Conservation (phyloP, 1,140 invertebrate species). For the Drosophila prosaltans region DNA sequence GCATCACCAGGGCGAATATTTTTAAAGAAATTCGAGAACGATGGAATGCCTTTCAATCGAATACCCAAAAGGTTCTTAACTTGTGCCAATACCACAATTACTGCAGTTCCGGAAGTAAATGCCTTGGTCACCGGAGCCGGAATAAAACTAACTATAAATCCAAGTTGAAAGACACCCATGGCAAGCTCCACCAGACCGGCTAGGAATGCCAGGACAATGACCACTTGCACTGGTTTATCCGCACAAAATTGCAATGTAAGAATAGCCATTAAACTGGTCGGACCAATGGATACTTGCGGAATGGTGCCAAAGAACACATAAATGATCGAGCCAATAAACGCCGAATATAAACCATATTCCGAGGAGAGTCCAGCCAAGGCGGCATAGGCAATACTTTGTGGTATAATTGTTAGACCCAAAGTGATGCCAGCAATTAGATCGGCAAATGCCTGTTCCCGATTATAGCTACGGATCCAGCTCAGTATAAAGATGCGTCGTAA, state of each 20-base stretch:
- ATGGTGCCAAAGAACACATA: constrained; percentile 95
- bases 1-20: constrained; percentile 87
- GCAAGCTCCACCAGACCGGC: constrained; percentile 90
- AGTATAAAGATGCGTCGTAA: constrained; percentile 84
- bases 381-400: constrained; percentile 93
- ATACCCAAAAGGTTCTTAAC: constrained; percentile 92
- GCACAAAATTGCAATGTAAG: constrained; percentile 89
- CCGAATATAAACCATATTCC: constrained; percentile 85
- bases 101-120: constrained; percentile 96
- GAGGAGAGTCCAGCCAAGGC: constrained; percentile 89
- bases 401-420: constrained; percentile 91
- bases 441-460: constrained; percentile 85
- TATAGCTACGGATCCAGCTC: constrained; percentile 87
- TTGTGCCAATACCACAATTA: constrained; percentile 95
- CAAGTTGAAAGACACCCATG: constrained; percentile 86
- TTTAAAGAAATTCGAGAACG: constrained; percentile 87
- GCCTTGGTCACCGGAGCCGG: constrained; percentile 96
- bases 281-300: constrained; percentile 95
- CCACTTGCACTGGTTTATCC: constrained; percentile 88
- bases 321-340: constrained; percentile 88
- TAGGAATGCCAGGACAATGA: constrained; percentile 91
- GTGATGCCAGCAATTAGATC: constrained; percentile 91
- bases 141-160: constrained; percentile 97
- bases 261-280: constrained; percentile 93
- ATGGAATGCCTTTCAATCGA: constrained; percentile 88